These are phyloP conservation scores for Thereva nobilitata DNA, from an alignment of 2,888 invertebrate genomes.

Conservation along the genomic window DNA sequence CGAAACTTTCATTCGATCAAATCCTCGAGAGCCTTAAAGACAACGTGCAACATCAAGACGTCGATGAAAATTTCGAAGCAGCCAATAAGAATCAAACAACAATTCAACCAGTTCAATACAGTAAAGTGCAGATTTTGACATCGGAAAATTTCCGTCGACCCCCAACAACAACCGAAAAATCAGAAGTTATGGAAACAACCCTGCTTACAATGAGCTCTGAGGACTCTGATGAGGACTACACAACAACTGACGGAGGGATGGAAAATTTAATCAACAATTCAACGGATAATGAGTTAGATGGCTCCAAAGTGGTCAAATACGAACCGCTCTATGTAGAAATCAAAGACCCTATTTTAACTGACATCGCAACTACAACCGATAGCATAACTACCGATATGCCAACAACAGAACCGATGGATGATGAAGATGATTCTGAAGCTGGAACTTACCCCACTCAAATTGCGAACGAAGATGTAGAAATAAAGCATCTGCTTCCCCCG, in stretches of 20 bases:
- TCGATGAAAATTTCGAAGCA: background rate
- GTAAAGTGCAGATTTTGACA: constrained; percentile 4
- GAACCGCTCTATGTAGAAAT: constrained; percentile 50
- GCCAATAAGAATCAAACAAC: constrained; percentile 12
- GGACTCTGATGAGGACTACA: constrained; percentile 39
- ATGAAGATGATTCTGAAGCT: constrained; percentile 6
- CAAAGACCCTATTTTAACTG: constrained; percentile 48
- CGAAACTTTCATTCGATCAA: constrained; percentile 54
- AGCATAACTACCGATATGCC: constrained; percentile 20
- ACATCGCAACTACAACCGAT: constrained; percentile 45
- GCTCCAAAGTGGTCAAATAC: constrained; percentile 47
- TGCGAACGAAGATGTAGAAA: background rate
- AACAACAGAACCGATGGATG: background rate
- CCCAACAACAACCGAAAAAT: background rate
- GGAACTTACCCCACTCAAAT: background rate
- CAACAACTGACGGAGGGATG: constrained; percentile 35
- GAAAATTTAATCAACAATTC: constrained; percentile 25
- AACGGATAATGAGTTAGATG: constrained; percentile 28
- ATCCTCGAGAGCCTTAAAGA: constrained; percentile 53
- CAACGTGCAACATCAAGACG: constrained; percentile 14
- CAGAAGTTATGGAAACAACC: constrained; percentile 5
- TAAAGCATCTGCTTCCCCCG: background rate
- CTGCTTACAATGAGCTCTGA: background rate
- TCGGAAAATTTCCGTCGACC: constrained; percentile 7
- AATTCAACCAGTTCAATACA: constrained; percentile 37